Evolutionary conservation across 2,888 invertebrate species (phyloP), one percentile per base, ranked within the genome.

Genomic region (Malachius bipustulatus): DNA sequence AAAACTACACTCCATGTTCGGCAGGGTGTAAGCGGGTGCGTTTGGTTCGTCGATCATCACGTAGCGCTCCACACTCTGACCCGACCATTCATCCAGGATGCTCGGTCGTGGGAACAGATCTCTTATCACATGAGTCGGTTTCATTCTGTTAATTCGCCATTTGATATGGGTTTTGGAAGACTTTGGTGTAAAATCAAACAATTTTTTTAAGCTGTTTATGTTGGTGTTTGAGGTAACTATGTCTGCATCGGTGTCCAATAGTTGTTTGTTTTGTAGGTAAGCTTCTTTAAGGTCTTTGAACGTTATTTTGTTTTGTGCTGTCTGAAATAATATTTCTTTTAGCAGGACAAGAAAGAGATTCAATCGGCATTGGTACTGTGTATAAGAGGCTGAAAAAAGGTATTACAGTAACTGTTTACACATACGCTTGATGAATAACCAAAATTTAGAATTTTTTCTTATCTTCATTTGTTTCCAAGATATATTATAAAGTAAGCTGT

Each of bases 1-100:
- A 59, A 78, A 82, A 47, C 79, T 78, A 55, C 88, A 88, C 59
- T 88, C 87, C 8, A 83, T 79, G 50, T 81, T 76, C 6, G 88
- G 87, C 58, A 88, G 60, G 40, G 63, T 57, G 54, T 84, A 85
- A 14, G 69, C 61, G 14, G 67, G 64, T 35, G 81, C 73, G 51
- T 72, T 69, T 19, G 73, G 66, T 47, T 82, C 82, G 55, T 88
- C 79, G 34, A 90, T 70, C 37, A 83, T 68, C 34, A 83, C 51
- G 60, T 72, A 83, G 30, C 84, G 75, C 58, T 89, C 87, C 32
- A 82, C 73, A 48, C 79, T 78, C 51, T 80, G 77, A 4, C 82
- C 81, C 60, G 78, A 75, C 59, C 74, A 75, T 38, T 56, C 55
- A 3, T 59, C 53, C 16, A 83, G 70, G 48, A 77, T 75, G 40